Evolutionary conservation across 23 tunicate genomes (phyloP), one percentile per base, ranked within the genome.

Genomic region (Aplidium turbinatum): DNA sequence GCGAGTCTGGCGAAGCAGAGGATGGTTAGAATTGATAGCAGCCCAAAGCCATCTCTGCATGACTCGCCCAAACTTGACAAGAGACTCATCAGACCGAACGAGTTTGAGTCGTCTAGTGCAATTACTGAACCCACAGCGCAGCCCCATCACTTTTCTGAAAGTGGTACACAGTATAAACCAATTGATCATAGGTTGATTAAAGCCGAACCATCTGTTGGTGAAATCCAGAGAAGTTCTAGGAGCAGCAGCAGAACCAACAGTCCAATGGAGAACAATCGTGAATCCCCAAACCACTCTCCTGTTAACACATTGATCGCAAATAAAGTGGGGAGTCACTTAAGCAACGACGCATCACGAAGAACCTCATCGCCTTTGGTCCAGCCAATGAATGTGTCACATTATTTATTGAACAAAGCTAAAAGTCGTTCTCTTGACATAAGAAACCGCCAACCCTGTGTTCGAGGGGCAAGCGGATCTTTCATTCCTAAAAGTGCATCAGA

Each of bases 401-500:
- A 72, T 48, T 76, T 47, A 31, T 34, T 78, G 3, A 75, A 33
- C 68, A 72, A 68, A 47, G 78, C 83, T 19, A 87, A 87, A 67
- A 83, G 90, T 42, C 81, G 81, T 22, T 90, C 97, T 1, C 77
- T 90, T 16, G 89, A 90, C 63, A 64, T 85, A 25, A 35, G 86
- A 51, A 83, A 56, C 51, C 24, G 62, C 22, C 70, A 66, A 46
- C 35, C 7, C 0, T 23, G 27, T 7, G 54, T 38, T 0, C 22
- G 70, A 4, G 21, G 29, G 6, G 30, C 31, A 16, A 28, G 26
- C 25, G 28, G 35, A 18, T 42, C 42, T 3, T 68, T 23, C 9
- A 57, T 80, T 21, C 82, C 86, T 2, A 87, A 87, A 65, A 87
- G 94, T 74, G 85, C 86, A 19, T 87, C 94, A 5, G 94, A 87